A percentile compares a stretch with the other conserved stretches of the same genome.
These are phyloP conservation scores for Prunella strophiata DNA, from an alignment of 2,797 vertebrate species.

Conservation along the genomic window DNA sequence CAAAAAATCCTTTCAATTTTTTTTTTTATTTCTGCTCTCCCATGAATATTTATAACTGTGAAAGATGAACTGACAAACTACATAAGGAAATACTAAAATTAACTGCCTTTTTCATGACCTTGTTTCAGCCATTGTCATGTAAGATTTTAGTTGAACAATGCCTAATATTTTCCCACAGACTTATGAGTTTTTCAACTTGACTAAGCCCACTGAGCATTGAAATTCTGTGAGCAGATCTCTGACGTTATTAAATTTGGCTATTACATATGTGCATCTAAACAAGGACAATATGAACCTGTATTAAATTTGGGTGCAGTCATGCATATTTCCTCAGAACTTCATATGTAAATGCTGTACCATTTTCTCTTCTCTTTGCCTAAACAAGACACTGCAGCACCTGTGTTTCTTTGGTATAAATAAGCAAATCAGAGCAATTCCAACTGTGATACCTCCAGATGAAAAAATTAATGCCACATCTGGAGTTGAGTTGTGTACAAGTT, in stretches of 20 bases:
- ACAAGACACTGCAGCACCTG: neutral
- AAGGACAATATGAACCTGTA: constrained; percentile 8
- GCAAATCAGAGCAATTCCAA: neutral
- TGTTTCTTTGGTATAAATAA: neutral
- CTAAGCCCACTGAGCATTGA: neutral
- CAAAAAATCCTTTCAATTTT: neutral
- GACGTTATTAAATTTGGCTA: constrained; percentile 1
- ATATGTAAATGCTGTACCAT: neutral
- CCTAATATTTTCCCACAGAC: constrained; percentile 1
- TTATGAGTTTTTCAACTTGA: neutral
- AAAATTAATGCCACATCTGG: neutral
- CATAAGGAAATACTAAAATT: constrained; percentile 18
- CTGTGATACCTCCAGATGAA: neutral
- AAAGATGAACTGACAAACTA: neutral
- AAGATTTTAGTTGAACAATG: neutral
- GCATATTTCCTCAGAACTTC: neutral
- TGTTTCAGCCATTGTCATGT: neutral
- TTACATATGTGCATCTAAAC: constrained; percentile 41
- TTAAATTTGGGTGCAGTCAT: neutral
- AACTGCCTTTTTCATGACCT: constrained; percentile 7
- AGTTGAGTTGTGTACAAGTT: neutral
- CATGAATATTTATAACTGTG: neutral
- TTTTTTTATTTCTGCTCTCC: neutral
- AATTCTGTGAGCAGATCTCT: constrained; percentile 7
- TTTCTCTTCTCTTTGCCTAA: neutral